Percentiles rank a stretch among this genome's conserved stretches.
These are phyloP conservation scores for Cranoglanis bouderius DNA, from an alignment of 2,113 vertebrate species.

Conservation along the genomic window DNA sequence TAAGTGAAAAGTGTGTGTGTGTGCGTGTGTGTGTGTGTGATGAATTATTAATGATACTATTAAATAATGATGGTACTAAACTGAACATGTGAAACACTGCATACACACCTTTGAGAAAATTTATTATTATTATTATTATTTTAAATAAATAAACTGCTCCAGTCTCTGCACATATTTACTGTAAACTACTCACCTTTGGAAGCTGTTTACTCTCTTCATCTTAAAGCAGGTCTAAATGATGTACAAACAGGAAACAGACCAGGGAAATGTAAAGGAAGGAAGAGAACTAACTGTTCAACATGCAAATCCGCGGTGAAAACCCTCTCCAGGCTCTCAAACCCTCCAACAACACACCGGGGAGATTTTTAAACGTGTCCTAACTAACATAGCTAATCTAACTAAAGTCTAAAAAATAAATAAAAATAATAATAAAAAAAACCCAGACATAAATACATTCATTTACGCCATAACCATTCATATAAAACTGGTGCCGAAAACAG, in stretches of 20 bases:
- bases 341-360: not conserved
- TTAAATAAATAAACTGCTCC: not conserved
- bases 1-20: too few relatives aligned
- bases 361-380: conserved; percentile 6
- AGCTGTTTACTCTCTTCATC: conserved; percentile 66
- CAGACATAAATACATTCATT: too few relatives aligned
- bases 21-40: too few relatives aligned
- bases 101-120: too few relatives aligned
- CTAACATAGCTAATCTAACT: not conserved
- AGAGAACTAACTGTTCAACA: too few relatives aligned
- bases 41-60: too few relatives aligned
- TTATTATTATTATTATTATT: too few relatives aligned
- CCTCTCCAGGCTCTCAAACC: not conserved
- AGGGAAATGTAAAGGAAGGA: not conserved
- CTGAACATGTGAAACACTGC: not conserved
- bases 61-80: not conserved
- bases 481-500: not conserved
- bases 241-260: not conserved
- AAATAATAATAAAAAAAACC: not conserved
- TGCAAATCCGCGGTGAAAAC: not conserved
- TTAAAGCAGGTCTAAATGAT: not conserved
- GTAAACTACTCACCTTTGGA: conserved; percentile 69
- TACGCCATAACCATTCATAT: not conserved
- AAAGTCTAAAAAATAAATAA: not conserved
- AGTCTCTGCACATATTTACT: not conserved